Conservation (phyloP, 1,140 invertebrate species). For the Drosophila ohnishii region DNA sequence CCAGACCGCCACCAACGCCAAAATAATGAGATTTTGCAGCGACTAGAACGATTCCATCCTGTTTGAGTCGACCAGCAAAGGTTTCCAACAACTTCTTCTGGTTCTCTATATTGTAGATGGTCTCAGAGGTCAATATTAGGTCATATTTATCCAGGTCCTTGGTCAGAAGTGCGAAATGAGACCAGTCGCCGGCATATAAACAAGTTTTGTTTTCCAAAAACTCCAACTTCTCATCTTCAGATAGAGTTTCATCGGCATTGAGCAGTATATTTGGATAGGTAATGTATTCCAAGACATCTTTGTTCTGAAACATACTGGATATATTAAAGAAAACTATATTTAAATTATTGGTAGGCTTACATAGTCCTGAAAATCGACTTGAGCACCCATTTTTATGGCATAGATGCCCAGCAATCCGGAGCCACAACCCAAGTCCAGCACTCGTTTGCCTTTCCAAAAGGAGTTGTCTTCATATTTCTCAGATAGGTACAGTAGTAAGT, state of each 20-base stretch:
- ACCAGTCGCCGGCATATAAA: constrained; percentile 94
- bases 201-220: constrained; percentile 82
- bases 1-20: constrained; percentile 92
- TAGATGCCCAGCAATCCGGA: constrained; percentile 91
- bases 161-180: constrained; percentile 85
- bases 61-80: constrained; percentile 87
- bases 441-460: constrained; percentile 82
- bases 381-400: constrained; percentile 86
- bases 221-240: constrained; percentile 80
- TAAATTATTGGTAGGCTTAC: constrained; percentile 84
- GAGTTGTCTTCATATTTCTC: constrained; percentile 62
- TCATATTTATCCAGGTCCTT: constrained; percentile 87
- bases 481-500: constrained; percentile 87
- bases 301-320: constrained; percentile 55
- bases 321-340: constrained; percentile 5
- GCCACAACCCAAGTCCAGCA: constrained; percentile 94
- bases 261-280: constrained; percentile 92
- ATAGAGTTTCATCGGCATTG: constrained; percentile 85
- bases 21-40: constrained; percentile 95
- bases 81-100: constrained; percentile 89
- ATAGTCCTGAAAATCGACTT: constrained; percentile 95
- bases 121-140: constrained; percentile 94
- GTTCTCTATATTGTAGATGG: constrained; percentile 93
- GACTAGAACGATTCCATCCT: constrained; percentile 87
- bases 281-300: constrained; percentile 74